phyloP scores from a whole-genome alignment of 2,797 vertebrate genomes.

The Coreius guichenoti region DNA sequence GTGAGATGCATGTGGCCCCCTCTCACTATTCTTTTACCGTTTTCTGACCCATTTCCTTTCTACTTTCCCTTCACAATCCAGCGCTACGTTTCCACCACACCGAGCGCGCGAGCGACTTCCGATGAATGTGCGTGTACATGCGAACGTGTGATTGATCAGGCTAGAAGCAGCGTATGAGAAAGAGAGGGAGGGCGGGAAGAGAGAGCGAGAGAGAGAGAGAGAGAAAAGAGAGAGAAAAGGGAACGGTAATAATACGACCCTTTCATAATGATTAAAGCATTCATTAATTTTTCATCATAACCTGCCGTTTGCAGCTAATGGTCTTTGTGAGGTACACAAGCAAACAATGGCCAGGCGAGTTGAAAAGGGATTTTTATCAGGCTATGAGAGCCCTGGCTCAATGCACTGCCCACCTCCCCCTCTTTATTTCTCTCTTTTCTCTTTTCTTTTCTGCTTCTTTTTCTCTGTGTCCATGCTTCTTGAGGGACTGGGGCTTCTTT shows the following conservation, averaged over 20 bases:
- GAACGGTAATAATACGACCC: conserved; percentile 85
- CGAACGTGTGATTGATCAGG: conserved; percentile 72
- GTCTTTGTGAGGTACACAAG: conserved; percentile 92
- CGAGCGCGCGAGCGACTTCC: conserved; percentile 31
- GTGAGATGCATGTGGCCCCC: conserved; percentile 10
- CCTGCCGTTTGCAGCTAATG: conserved; percentile 98
- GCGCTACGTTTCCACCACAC: conserved; percentile 25
- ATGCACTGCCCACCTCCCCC: conserved; percentile 68
- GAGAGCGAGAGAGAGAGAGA: conserved; percentile 64
- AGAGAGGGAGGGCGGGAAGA: conserved; percentile 59
- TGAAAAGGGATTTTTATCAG: conserved; percentile 82
- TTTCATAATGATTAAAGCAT: conserved; percentile 97
- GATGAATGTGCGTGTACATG: conserved; percentile 37
- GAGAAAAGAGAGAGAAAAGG: conserved; percentile 55
- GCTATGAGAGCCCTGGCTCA: conserved; percentile 77
- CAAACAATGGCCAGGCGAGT: conserved; percentile 88
- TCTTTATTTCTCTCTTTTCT: conserved; percentile 54
- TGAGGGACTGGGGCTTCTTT: conserved; percentile 71
- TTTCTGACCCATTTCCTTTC: conserved; percentile 78
- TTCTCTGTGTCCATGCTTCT: conserved; percentile 62
- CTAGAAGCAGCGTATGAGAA: conserved; percentile 65
- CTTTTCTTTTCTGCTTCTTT: conserved; percentile 65
- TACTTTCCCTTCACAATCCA: conserved; percentile 30
- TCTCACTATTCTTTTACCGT: conserved; percentile 61
- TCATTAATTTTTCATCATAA: conserved; percentile 99